These are phyloP conservation scores for Mythimna lalbum DNA, from an alignment of 2,888 invertebrate genomes.

Conservation along the genomic window DNA sequence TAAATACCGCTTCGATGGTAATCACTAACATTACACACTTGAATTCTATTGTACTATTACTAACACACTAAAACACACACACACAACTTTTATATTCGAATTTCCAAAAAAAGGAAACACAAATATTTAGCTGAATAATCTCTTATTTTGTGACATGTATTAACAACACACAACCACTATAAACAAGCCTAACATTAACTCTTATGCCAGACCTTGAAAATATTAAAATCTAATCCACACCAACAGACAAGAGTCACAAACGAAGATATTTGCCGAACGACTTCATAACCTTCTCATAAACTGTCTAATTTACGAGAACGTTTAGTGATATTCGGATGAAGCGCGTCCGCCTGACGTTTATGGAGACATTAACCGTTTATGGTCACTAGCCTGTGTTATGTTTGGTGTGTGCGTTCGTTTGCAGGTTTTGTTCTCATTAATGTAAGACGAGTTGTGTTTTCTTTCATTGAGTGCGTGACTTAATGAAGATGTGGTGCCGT, in stretches of 20 bases:
- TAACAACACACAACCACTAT: too few species aligned
- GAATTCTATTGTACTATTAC: too few species aligned
- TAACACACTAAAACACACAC: too few species aligned
- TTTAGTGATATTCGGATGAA: constrained; percentile 59
- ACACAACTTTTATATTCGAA: too few species aligned
- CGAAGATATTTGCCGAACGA: constrained; percentile 62
- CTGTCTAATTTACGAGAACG: constrained; percentile 62
- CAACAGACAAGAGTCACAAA: constrained; percentile 43
- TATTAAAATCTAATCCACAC: constrained; percentile 32
- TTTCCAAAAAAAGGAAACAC: too few species aligned
- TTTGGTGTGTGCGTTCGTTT: constrained; percentile 34
- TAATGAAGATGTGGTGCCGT: background rate
- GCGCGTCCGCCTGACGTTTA: constrained; percentile 61
- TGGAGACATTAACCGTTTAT: constrained; percentile 61
- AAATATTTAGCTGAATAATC: too few species aligned
- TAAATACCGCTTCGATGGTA: too few species aligned
- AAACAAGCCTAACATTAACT: background rate
- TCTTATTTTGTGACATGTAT: too few species aligned
- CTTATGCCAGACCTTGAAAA: constrained; percentile 4
- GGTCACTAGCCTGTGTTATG: constrained; percentile 54
- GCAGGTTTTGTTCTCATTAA: constrained; percentile 31
- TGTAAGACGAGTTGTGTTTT: background rate
- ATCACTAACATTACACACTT: too few species aligned
- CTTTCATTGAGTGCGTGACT: background rate
- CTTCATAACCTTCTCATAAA: constrained; percentile 63